Percentiles rank a stretch among this genome's conserved stretches.
Conservation (phyloP, 2,113 vertebrate species). For the Notothenia coriiceps region DNA sequence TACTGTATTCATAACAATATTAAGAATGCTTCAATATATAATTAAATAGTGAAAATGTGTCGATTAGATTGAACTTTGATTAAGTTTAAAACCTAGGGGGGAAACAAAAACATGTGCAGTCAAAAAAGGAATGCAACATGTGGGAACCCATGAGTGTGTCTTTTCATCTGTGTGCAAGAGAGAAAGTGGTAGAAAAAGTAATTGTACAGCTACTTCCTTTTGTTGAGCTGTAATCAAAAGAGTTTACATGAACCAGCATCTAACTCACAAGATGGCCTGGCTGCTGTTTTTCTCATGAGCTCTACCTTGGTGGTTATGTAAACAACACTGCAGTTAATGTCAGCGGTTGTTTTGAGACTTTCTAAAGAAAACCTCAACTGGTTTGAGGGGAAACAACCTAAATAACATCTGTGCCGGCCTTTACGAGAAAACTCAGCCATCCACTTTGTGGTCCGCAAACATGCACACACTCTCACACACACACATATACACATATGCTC, state of each 20-base stretch:
- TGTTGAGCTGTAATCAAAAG: constrained; percentile 5
- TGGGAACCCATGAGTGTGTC: background rate
- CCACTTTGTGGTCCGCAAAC: constrained; percentile 64
- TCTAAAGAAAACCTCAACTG: constrained; percentile 74
- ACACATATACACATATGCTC: background rate
- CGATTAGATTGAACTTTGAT: background rate
- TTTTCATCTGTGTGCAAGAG: background rate
- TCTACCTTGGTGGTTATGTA: constrained; percentile 51
- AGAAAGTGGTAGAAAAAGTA: background rate
- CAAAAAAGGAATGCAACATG: background rate
- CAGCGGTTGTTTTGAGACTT: constrained; percentile 64
- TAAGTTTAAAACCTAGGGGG: background rate
- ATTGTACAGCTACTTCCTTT: background rate
- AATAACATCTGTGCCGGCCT: constrained; percentile 79
- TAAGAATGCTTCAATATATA: background rate
- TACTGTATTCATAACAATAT: background rate
- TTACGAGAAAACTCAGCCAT: constrained; percentile 77
- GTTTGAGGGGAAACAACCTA: constrained; percentile 67
- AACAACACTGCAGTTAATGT: constrained; percentile 57
- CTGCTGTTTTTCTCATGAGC: constrained; percentile 33
- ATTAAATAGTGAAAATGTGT: background rate
- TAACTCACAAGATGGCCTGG: constrained; percentile 3
- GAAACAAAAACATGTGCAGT: background rate
- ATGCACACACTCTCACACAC: background rate
- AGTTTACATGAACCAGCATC: background rate